These are phyloP conservation scores for Nerophis ophidion DNA, from an alignment of 2,113 vertebrate species.

Conservation along the genomic window DNA sequence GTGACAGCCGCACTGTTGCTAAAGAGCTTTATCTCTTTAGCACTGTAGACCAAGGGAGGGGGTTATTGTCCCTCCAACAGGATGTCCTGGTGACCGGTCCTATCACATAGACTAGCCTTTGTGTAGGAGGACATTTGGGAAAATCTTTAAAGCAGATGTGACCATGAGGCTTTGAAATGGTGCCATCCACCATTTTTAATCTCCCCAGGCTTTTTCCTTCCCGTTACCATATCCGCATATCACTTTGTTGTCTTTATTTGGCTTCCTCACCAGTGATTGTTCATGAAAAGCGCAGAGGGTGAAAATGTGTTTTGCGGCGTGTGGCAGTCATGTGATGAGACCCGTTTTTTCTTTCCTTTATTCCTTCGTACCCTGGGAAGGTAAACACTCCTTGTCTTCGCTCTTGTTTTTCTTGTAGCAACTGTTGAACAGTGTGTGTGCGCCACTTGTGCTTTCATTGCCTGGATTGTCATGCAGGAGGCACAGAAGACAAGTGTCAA, in stretches of 20 bases:
- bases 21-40: constrained; percentile 51
- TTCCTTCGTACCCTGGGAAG: constrained; percentile 68
- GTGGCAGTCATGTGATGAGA: constrained; percentile 35
- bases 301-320: constrained; percentile 8
- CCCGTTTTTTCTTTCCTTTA: constrained; percentile 28
- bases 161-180: constrained; percentile 44
- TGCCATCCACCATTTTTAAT: constrained; percentile 36
- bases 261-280: constrained; percentile 5
- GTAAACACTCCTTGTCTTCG: constrained; percentile 67
- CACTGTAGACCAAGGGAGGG: constrained; percentile 13
- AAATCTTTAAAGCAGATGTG: constrained; percentile 68
- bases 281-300: not conserved
- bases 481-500: constrained; percentile 67
- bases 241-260: constrained; percentile 44
- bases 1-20: constrained; percentile 51
- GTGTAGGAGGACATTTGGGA: constrained; percentile 30
- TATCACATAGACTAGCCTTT: constrained; percentile 37
- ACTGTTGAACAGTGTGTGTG: constrained; percentile 66
- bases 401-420: constrained; percentile 64
- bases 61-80: constrained; percentile 62
- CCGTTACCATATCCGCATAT: constrained; percentile 35
- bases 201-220: constrained; percentile 33
- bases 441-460: constrained; percentile 72
- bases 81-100: constrained; percentile 72
- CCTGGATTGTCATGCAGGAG: constrained; percentile 69